Evolutionary conservation across 2,888 invertebrate species (phyloP), one percentile per base, ranked within the genome.

Genomic region (Plusia festucae): DNA sequence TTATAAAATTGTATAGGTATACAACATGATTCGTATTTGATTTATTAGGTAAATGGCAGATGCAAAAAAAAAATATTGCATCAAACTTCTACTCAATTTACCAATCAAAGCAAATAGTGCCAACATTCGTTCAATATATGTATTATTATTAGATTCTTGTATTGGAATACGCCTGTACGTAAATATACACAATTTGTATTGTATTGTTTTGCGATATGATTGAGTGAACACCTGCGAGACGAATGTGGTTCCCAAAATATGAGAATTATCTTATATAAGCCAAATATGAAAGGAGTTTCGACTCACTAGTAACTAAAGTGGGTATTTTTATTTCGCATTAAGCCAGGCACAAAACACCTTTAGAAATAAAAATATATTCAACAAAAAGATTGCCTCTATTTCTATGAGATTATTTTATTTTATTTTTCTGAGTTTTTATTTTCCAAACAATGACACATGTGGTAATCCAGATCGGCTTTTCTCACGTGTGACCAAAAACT

Each of bases 191-290:
- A 53, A 15, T 56, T 53, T 53, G 20, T 49, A 34, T 30, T 40
- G 49, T 64, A 22, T 61, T 55, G 58, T 40, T 13, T 57, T 52
- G 20, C 46, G 20, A 18, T 53, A 53, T 63, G 56, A 52, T 51
- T 44, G 18, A 61, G 60, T 30, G 40, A 59, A 67, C 53, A 71
- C 61, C 53, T 62, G 72, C n/a, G n/a, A 11, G 46, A 65, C 49
- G 65, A 53, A 52, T 61, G 44, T 22, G 32, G 59, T 60, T 70
- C 30, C 53, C 8, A 49, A 49, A 49, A 20, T 20, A 2, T 49
- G 20, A 49, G 11, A 18, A 20, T 49, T 49, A 49, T 49, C 40
- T 40, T 49, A 49, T 49, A 20, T 20, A 49, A 49, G 46, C 46
- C 20, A 49, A 49, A 49, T 20, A 20, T 18, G 9, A 49, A 49